These are phyloP conservation scores for Trichonephila inaurata DNA, from an alignment of 1,140 invertebrate species.

Conservation along the genomic window DNA sequence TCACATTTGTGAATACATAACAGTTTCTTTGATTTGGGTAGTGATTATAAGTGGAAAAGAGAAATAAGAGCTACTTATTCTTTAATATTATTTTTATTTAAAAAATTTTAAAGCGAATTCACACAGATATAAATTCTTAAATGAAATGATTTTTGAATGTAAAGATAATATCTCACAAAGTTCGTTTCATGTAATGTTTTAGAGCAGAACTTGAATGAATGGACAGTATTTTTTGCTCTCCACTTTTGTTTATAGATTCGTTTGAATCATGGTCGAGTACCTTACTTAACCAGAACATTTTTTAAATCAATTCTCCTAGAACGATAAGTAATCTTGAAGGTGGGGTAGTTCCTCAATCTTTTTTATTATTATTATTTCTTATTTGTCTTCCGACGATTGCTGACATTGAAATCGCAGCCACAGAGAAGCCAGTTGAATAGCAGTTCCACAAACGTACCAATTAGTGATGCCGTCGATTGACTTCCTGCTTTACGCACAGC, in stretches of 20 bases:
- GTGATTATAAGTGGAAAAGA: too few relatives aligned
- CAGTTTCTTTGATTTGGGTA: too few relatives aligned
- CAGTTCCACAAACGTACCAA: slow-evolving; percentile 31
- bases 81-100: too few relatives aligned
- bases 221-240: not conserved
- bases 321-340: not conserved
- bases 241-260: not conserved
- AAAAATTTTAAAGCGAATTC: too few relatives aligned
- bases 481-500: slow-evolving; percentile 41
- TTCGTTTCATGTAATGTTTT: too few relatives aligned
- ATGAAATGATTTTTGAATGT: too few relatives aligned
- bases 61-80: too few relatives aligned
- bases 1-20: too few relatives aligned
- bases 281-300: not conserved
- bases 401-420: not conserved
- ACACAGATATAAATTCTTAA: too few relatives aligned
- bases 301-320: not conserved
- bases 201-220: too few relatives aligned
- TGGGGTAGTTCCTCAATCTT: not conserved
- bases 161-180: too few relatives aligned
- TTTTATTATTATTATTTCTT: not conserved
- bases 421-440: not conserved
- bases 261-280: not conserved
- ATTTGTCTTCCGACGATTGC: not conserved
- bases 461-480: slow-evolving; percentile 9